Conservation (phyloP, 2,888 invertebrate species). For the Prenolepis imparis region DNA sequence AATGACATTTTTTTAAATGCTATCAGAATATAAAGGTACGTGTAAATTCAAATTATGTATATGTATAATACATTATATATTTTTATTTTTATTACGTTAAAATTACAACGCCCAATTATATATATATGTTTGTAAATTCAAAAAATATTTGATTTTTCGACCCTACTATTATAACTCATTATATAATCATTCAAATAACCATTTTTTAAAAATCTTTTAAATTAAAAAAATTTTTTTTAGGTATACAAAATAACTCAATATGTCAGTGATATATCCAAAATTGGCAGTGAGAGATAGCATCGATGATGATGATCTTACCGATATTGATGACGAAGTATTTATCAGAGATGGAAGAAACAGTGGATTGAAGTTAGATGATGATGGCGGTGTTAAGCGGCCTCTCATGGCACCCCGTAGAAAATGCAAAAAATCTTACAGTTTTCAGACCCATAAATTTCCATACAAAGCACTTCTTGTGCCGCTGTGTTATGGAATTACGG, state of each 20-base stretch:
- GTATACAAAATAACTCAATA: conserved; percentile 67
- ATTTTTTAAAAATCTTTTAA: neutral
- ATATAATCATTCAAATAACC: neutral
- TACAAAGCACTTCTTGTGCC: conserved; percentile 89
- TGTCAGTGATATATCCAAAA: conserved; percentile 88
- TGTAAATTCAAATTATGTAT: neutral
- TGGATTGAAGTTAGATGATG: conserved; percentile 89
- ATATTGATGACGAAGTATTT: conserved; percentile 93
- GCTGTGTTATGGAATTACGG: conserved; percentile 89
- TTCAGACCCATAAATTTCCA: conserved; percentile 87
- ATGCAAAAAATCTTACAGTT: conserved; percentile 86
- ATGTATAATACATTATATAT: neutral
- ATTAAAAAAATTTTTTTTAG: conserved; percentile 34
- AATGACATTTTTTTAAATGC: neutral
- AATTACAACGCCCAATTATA: neutral
- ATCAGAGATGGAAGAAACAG: conserved; percentile 91
- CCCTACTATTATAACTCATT: neutral
- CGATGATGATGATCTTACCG: conserved; percentile 91
- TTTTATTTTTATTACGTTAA: neutral
- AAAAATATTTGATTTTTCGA: neutral
- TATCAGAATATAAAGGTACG: neutral
- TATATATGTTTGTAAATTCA: neutral
- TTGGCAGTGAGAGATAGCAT: conserved; percentile 90
- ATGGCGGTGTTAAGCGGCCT: conserved; percentile 91
- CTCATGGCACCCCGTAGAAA: conserved; percentile 92